Evolutionary conservation across 2,113 vertebrate species (phyloP).

Genomic region (Burhinus oedicnemus): DNA sequence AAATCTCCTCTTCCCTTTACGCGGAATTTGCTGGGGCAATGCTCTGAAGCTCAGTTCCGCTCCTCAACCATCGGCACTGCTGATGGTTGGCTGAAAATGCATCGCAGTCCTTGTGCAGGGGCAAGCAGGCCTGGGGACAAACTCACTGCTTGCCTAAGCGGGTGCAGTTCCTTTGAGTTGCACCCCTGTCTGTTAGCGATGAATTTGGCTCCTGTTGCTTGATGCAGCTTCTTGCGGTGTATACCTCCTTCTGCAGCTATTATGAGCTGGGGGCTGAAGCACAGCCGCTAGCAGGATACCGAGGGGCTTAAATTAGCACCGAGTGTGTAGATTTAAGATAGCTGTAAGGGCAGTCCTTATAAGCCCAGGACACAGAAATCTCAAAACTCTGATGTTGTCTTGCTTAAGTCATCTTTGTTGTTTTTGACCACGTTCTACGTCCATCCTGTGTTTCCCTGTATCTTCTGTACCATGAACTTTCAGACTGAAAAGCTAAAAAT

Average conservation of each 20-base stretch:
- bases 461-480: neutral
- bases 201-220: neutral
- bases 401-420: neutral
- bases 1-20: neutral
- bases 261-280: neutral
- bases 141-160: neutral
- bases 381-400: neutral
- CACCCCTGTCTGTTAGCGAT: neutral
- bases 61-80: neutral
- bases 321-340: neutral
- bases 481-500: neutral
- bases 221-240: neutral
- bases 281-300: neutral
- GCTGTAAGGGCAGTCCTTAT: neutral
- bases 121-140: neutral
- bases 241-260: neutral
- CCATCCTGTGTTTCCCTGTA: neutral
- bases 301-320: neutral
- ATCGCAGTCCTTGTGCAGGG: neutral
- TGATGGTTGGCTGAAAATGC: neutral
- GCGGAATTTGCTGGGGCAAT: neutral
- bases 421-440: neutral
- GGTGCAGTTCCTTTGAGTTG: neutral
- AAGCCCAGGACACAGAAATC: neutral
- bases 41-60: neutral